A percentile compares a stretch with the other conserved stretches of the same genome.
Evolutionary conservation across 2,113 vertebrate genomes (phyloP).

Genomic region (Anthoscopus minutus): DNA sequence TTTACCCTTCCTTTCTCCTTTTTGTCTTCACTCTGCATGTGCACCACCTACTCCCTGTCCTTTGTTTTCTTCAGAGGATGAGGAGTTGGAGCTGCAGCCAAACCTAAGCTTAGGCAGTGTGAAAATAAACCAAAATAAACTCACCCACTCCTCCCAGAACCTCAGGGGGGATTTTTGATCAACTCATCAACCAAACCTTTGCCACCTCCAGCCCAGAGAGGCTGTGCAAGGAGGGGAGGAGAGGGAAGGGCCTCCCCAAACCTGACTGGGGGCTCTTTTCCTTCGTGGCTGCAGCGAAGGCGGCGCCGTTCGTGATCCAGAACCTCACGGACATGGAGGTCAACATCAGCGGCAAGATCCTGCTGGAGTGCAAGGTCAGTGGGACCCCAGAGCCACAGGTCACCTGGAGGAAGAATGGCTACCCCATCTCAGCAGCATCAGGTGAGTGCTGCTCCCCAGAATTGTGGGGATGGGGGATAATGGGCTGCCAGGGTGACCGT

Average conservation of each 20-base stretch:
- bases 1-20: neutral
- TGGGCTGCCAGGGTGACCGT: rapidly evolving
- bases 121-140: neutral
- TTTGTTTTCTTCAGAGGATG: neutral
- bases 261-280: neutral
- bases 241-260: neutral
- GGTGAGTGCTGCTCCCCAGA: constrained; percentile 62
- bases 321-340: constrained; percentile 83
- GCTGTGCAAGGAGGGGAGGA: neutral
- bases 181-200: neutral
- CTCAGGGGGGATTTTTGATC: neutral
- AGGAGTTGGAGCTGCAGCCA: neutral
- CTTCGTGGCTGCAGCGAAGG: constrained; percentile 64
- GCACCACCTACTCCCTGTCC: neutral
- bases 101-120: neutral
- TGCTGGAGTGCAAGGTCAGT: constrained; percentile 73
- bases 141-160: neutral
- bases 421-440: constrained; percentile 73
- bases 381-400: constrained; percentile 77
- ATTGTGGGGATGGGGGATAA: rapidly evolving
- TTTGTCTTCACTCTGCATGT: neutral
- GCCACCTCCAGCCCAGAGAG: neutral
- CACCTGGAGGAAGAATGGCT: constrained; percentile 80
- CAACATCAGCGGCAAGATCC: constrained; percentile 86
- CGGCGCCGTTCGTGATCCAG: constrained; percentile 73